Conservation (phyloP, 1,140 invertebrate genomes). For the Megalopta genalis region DNA sequence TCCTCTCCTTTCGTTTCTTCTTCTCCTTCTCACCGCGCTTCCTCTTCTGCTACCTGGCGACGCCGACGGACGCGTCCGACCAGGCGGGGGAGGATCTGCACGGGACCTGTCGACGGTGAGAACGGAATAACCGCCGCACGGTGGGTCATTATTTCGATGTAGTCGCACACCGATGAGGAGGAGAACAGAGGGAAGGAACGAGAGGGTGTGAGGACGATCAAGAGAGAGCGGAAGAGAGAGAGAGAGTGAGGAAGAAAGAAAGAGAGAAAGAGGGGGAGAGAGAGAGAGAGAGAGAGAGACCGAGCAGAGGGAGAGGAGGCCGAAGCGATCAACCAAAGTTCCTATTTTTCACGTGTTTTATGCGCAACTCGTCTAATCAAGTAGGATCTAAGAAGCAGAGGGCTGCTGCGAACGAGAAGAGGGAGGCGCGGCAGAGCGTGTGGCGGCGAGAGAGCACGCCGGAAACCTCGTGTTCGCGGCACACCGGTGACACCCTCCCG, state of each 20-base stretch:
- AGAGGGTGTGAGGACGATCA: slow-evolving; percentile 30
- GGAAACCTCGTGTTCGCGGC: slow-evolving; percentile 70
- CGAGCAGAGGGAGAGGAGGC: neutral
- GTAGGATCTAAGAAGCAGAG: slow-evolving; percentile 37
- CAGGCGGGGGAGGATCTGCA: slow-evolving; percentile 56
- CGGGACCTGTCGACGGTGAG: slow-evolving; percentile 41
- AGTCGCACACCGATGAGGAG: slow-evolving; percentile 31
- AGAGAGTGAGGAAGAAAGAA: slow-evolving; percentile 29
- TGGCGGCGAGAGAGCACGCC: slow-evolving; percentile 31
- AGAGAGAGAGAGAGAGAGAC: slow-evolving; percentile 27
- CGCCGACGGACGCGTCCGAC: slow-evolving; percentile 62
- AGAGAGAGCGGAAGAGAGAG: slow-evolving; percentile 13
- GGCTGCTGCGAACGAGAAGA: neutral
- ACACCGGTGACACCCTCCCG: slow-evolving; percentile 67
- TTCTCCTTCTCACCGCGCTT: slow-evolving; percentile 46
- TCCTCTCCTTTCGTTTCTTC: slow-evolving; percentile 45
- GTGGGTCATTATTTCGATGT: slow-evolving; percentile 3
- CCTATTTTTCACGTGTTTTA: slow-evolving; percentile 79
- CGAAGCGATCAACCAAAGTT: slow-evolving; percentile 77
- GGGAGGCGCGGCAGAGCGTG: neutral
- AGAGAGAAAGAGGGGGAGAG: neutral
- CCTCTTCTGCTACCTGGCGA: slow-evolving; percentile 58
- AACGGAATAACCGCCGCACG: slow-evolving; percentile 36
- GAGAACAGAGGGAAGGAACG: slow-evolving; percentile 12
- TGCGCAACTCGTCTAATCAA: slow-evolving; percentile 42